Percentiles rank a stretch among this genome's conserved stretches.
Conservation (phyloP, 2,888 invertebrate genomes). For the Elysia crispata region DNA sequence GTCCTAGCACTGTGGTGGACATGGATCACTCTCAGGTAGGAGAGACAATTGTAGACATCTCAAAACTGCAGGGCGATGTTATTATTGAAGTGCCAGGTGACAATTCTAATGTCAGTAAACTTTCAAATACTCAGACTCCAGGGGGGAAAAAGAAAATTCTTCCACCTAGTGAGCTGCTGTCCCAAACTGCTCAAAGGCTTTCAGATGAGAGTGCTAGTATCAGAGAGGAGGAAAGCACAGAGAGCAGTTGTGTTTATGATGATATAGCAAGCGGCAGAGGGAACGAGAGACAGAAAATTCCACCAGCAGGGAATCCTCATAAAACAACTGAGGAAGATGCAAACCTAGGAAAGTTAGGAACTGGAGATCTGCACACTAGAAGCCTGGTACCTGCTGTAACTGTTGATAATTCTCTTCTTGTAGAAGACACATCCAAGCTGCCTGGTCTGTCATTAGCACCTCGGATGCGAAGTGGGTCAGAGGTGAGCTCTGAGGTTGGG, state of each 20-base stretch:
- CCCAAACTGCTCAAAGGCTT: background rate
- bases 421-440: constrained; percentile 21
- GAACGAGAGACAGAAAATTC: background rate
- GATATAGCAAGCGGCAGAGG: constrained; percentile 26
- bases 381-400: background rate
- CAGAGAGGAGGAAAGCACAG: background rate
- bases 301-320: background rate
- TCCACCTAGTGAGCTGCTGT: constrained; percentile 24
- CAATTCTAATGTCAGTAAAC: background rate
- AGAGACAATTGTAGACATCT: background rate
- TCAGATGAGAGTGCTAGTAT: background rate
- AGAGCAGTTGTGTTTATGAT: constrained; percentile 33
- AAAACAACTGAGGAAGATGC: background rate
- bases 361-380: background rate
- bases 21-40: too few species aligned
- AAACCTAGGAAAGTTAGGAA: background rate
- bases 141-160: constrained; percentile 39
- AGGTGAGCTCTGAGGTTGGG: background rate
- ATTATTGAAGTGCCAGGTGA: background rate
- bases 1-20: background rate
- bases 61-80: background rate
- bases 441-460: background rate
- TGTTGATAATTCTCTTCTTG: background rate
- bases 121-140: background rate
- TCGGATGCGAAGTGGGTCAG: background rate